Evolutionary conservation across 2,113 vertebrate species (phyloP), one percentile per base, ranked within the genome.

Genomic region (Sebastes fasciatus): DNA sequence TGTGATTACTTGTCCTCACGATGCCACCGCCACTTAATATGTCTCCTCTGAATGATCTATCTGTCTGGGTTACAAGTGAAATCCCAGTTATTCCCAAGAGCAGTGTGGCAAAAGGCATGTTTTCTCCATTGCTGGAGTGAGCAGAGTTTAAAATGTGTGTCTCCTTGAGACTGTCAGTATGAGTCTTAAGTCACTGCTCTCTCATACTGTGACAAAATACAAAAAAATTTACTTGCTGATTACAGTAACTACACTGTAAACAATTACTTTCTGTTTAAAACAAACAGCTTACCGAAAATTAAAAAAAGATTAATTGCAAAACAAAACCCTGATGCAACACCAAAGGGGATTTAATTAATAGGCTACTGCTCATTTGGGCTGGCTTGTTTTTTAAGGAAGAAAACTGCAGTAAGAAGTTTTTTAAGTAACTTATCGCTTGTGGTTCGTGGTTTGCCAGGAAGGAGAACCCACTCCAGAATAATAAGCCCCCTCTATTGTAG

Each of bases 391-490:
- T 17, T 69, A 58, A 63, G 19, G 5, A 64, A 26, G 14, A 51
- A 60, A 64, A 64, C 45, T 26, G 49, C 16, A 54, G 4, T 8
- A 12, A 49, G 3, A 34, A 48, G 14, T 19, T 23, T 58, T 65
- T 76, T 80, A 48, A 64, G 72, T 68, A 74, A 55, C 71, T 71
- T 23, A 74, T 63, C 16, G 52, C 0, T 74, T 34, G 4, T 34
- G 34, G 3, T 34, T 34, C 5, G 17, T 48, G 45, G 9, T 48
- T 69, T 86, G 76, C 11, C 79, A 85, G 87, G 77, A 86, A 83
- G 57, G 4, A 77, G 67, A 58, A 80, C 63, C 72, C 62, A 75
- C 42, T 52, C 52, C 61, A 58, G 45, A 91, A 89, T 84, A 84
- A 91, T 74, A 76, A 80, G 10, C 19, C 73, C 55, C 58, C 60